A percentile compares a stretch with the other conserved stretches of the same genome.
Evolutionary conservation across 2,113 vertebrate genomes (phyloP).

Genomic region (Carettochelys insculpta): DNA sequence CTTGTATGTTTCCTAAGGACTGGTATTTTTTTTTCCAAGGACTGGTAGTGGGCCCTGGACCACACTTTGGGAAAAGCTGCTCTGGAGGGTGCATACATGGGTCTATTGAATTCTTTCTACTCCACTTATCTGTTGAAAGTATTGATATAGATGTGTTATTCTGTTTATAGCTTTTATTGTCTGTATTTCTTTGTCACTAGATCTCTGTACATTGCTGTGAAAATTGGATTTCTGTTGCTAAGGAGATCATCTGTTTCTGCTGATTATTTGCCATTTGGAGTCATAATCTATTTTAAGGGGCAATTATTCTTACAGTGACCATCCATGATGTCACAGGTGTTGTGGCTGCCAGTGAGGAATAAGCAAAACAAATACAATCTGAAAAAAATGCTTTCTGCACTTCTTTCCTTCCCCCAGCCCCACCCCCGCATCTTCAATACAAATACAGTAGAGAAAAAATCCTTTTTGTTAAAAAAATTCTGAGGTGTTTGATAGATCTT

Average conservation of each 20-base stretch:
- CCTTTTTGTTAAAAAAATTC: not conserved
- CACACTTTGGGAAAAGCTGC: too few species aligned
- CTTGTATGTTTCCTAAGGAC: too few species aligned
- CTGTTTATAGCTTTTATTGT: not conserved
- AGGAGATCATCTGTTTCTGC: conserved; percentile 15
- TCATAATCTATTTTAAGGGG: not conserved
- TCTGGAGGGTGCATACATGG: not conserved
- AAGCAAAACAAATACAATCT: not conserved
- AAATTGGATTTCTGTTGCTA: conserved; percentile 13
- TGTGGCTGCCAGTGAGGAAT: fast-evolving
- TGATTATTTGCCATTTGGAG: conserved; percentile 6
- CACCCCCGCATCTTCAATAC: not conserved
- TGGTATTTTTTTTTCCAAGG: too few species aligned
- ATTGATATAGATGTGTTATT: conserved; percentile 7
- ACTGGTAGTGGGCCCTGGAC: too few species aligned
- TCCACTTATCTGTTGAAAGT: not conserved
- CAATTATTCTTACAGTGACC: not conserved
- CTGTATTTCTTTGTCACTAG: not conserved
- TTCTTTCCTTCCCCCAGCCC: too few species aligned
- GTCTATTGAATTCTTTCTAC: not conserved
- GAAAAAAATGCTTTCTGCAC: fast-evolving
- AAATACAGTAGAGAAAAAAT: not conserved
- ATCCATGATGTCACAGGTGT: not conserved
- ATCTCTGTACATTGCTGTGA: not conserved
- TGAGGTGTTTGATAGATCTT: not conserved